A percentile compares a stretch with the other conserved stretches of the same genome.
phyloP scores from a whole-genome alignment of 1,140 invertebrate species.

The Pteromalus puparum region DNA sequence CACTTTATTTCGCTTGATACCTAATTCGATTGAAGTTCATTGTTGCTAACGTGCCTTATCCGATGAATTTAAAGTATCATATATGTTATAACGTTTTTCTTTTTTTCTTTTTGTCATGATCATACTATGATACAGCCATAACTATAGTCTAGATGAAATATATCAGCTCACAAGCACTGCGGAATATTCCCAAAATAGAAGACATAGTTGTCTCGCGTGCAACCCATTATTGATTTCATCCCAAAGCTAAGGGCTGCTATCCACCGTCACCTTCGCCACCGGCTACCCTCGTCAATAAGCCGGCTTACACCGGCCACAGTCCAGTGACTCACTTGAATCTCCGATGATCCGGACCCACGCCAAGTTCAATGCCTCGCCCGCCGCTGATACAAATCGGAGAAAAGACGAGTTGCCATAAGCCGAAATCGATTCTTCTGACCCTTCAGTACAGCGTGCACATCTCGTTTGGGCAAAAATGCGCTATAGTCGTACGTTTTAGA shows the following conservation, averaged over 20 bases:
- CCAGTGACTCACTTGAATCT: conserved; percentile 9
- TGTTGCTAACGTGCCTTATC: not conserved
- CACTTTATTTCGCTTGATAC: not conserved
- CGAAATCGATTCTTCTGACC: not conserved
- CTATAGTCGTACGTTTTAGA: not conserved
- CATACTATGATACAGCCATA: too few relatives aligned
- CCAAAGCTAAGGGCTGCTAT: not conserved
- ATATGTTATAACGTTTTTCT: too few relatives aligned
- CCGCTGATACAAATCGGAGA: not conserved
- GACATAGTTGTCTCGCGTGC: not conserved
- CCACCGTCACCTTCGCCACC: not conserved
- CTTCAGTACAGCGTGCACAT: not conserved
- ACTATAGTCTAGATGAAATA: too few relatives aligned
- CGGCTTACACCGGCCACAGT: not conserved
- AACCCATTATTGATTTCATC: conserved; percentile 25
- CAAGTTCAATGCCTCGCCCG: not conserved
- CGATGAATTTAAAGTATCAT: not conserved
- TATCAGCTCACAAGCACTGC: too few relatives aligned
- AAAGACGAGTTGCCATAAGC: not conserved
- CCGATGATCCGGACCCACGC: not conserved
- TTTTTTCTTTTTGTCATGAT: too few relatives aligned
- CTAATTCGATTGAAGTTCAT: not conserved
- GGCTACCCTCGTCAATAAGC: not conserved
- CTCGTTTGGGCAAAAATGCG: not conserved
- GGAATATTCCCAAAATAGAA: not conserved